A percentile compares a stretch with the other conserved stretches of the same genome.
Conservation (phyloP, 2,888 invertebrate species). For the Nomada goodeniana region DNA sequence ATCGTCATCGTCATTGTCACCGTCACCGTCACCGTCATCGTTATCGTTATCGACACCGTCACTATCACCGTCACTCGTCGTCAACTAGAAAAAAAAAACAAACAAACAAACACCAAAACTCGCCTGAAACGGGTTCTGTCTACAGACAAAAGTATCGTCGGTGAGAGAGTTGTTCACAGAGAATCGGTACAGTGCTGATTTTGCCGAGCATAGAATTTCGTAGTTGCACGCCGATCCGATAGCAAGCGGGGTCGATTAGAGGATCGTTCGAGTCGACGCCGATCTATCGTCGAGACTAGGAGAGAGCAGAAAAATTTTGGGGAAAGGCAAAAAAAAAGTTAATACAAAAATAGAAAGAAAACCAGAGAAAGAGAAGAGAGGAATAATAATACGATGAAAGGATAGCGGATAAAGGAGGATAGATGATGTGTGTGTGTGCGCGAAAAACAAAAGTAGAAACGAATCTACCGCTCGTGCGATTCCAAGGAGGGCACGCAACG, state of each 20-base stretch:
- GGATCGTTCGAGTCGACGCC: slow-evolving; percentile 17
- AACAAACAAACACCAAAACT: slow-evolving; percentile 57
- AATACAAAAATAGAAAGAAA: not conserved
- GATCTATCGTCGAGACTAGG: slow-evolving; percentile 26
- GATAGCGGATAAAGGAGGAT: slow-evolving; percentile 37
- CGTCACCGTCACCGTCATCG: slow-evolving; percentile 64
- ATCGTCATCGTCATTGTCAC: slow-evolving; percentile 51
- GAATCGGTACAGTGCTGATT: slow-evolving; percentile 42
- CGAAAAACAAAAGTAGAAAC: slow-evolving; percentile 29
- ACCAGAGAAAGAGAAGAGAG: not conserved
- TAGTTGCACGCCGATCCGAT: slow-evolving; percentile 33
- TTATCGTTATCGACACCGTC: slow-evolving; percentile 65
- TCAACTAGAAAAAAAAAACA: slow-evolving; percentile 28
- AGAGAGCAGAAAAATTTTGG: no score
- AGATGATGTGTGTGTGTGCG: slow-evolving; percentile 40
- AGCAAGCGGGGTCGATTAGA: slow-evolving; percentile 25
- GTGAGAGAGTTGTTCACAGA: slow-evolving; percentile 22
- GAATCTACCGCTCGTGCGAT: slow-evolving; percentile 68
- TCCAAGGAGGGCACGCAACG: slow-evolving; percentile 49
- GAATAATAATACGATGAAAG: slow-evolving; percentile 23
- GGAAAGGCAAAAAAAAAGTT: not conserved
- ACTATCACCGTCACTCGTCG: slow-evolving; percentile 64
- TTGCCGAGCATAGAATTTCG: slow-evolving; percentile 45
- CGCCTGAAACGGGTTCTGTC: slow-evolving; percentile 60
- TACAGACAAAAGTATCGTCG: slow-evolving; percentile 34